A percentile compares a stretch with the other conserved stretches of the same genome.
phyloP scores from a whole-genome alignment of 1,140 invertebrate species.

The Rhagoletis zephyria region DNA sequence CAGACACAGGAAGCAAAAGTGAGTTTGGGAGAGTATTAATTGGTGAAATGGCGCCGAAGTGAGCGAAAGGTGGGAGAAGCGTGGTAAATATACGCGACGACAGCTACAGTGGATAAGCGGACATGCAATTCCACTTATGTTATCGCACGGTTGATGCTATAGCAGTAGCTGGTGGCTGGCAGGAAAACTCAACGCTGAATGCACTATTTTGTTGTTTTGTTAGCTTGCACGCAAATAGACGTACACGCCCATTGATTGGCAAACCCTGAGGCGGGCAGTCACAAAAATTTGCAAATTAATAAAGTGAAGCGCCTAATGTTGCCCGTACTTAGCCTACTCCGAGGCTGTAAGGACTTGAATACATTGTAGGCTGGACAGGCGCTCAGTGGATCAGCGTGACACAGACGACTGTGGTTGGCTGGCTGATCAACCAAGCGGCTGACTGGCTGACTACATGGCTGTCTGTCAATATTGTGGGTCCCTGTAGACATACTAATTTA shows the following conservation, averaged over 20 bases:
- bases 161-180: too few species aligned
- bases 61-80: too few species aligned
- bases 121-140: too few species aligned
- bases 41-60: background rate
- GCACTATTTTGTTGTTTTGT: too few species aligned
- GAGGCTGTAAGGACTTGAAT: background rate
- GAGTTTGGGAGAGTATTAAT: background rate
- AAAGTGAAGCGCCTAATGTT: background rate
- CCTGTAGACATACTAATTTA: too few species aligned
- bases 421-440: background rate
- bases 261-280: background rate
- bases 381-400: background rate
- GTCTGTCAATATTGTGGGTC: background rate
- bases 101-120: background rate
- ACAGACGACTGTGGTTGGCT: background rate
- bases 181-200: too few species aligned
- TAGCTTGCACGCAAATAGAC: too few species aligned
- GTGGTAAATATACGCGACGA: too few species aligned
- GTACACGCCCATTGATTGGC: background rate
- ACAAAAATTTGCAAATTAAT: conserved; percentile 12
- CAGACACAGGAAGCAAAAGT: background rate
- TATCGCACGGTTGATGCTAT: too few species aligned
- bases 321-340: background rate
- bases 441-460: background rate
- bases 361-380: background rate